Conservation (phyloP, 2,113 vertebrate genomes). For the Pedetes capensis region DNA sequence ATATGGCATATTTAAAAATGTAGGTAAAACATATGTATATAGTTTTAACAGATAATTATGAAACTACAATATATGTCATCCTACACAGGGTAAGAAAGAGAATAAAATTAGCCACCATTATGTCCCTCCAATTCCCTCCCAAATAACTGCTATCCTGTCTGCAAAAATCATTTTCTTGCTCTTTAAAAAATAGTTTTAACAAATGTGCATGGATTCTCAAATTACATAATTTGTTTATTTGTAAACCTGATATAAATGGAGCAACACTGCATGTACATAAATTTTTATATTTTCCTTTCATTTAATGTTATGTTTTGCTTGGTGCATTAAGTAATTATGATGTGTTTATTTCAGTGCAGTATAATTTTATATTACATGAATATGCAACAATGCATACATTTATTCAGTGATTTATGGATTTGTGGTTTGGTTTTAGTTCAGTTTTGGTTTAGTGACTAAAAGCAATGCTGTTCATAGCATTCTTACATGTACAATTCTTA, state of each 20-base stretch:
- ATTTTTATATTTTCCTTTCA: neutral
- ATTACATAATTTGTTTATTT: neutral
- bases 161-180: neutral
- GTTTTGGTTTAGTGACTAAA: neutral
- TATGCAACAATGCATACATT: neutral
- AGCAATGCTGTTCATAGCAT: neutral
- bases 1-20: neutral
- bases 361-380: neutral
- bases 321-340: neutral
- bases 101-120: neutral
- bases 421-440: neutral
- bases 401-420: neutral
- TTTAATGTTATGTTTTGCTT: neutral
- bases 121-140: neutral
- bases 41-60: neutral
- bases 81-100: neutral
- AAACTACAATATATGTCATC: neutral
- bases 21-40: neutral
- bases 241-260: neutral
- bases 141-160: neutral
- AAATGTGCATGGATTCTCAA: neutral
- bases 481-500: neutral
- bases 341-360: neutral
- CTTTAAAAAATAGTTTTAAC: neutral
- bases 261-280: neutral